Percentiles rank a stretch among this genome's conserved stretches.
Evolutionary conservation across 2,797 vertebrate species (phyloP).

Genomic region (Dendrocincla fuliginosa): DNA sequence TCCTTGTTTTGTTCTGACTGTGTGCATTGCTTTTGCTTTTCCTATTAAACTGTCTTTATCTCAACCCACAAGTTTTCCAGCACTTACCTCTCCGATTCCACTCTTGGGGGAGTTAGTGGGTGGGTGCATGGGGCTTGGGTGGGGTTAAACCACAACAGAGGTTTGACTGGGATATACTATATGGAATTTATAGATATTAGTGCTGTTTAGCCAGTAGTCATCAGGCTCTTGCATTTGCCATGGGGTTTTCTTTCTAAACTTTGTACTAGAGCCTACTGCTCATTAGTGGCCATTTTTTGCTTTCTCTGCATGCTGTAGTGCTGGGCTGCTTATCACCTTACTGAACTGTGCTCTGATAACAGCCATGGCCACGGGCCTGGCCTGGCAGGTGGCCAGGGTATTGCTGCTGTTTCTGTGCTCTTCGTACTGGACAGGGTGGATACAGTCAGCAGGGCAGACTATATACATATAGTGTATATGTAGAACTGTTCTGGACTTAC

Average conservation of each 20-base stretch:
- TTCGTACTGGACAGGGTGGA: neutral
- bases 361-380: neutral
- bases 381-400: neutral
- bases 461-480: too few relatives aligned
- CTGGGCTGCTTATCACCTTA: neutral
- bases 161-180: fast-evolving
- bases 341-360: neutral
- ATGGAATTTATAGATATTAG: neutral
- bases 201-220: neutral
- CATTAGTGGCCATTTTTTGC: neutral
- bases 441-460: neutral
- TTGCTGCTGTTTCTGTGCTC: neutral
- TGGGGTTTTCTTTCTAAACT: too few relatives aligned
- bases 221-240: neutral
- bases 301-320: neutral
- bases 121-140: neutral
- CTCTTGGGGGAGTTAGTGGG: neutral
- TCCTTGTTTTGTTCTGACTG: neutral
- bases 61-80: neutral
- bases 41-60: neutral
- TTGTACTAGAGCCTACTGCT: neutral
- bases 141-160: neutral
- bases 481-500: neutral
- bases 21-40: fast-evolving
- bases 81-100: neutral